Evolutionary conservation across 1,140 invertebrate species (phyloP), one percentile per base, ranked within the genome.

Genomic region (Temnothorax nylanderi): DNA sequence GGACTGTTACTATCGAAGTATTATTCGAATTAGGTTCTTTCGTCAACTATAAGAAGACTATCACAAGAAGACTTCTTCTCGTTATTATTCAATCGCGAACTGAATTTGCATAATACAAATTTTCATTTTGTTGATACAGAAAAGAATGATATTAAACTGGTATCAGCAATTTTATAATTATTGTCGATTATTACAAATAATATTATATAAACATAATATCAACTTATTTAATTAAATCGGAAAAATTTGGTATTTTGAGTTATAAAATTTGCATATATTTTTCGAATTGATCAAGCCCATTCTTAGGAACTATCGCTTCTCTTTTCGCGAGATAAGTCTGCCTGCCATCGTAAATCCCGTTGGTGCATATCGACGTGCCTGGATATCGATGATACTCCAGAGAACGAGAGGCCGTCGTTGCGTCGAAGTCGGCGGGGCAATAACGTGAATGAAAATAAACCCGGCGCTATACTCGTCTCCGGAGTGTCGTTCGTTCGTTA

Each of bases 401-500:
- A 71, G 84, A 69, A 49, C 41, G 16, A 32, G 51, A 54, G 47
- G 60, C 34, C 58, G 34, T 80, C 65, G 65, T 49, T 67, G 69
- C 80, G 71, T 85, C 74, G 74, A 77, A 78, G 82, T 71, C 74
- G 58, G 21, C n/a, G n/a, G 34, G 49, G 71, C 74, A 78, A 78
- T 85, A 78, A 74, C 32, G 49, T n/a, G 51, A 80, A 75, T 54
- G 76, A 81, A 82, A 87, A 78, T 89, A 89, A 89, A 90, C 26
- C 58, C 6, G 34, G 11, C 18, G n/a, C 58, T 77, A 44, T 54
- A 86, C 75, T 78, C 58, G 74, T 37, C 88, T 74, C 89, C 1
- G 51, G 77, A 62, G 89, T 87, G 85, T 87, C 89, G 78, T 90
- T 89, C 49, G 72, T 90, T 90, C 85, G 88, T 82, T 87, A 82